Conservation (phyloP, 2,797 vertebrate genomes). For the Sylvilagus floridanus region DNA sequence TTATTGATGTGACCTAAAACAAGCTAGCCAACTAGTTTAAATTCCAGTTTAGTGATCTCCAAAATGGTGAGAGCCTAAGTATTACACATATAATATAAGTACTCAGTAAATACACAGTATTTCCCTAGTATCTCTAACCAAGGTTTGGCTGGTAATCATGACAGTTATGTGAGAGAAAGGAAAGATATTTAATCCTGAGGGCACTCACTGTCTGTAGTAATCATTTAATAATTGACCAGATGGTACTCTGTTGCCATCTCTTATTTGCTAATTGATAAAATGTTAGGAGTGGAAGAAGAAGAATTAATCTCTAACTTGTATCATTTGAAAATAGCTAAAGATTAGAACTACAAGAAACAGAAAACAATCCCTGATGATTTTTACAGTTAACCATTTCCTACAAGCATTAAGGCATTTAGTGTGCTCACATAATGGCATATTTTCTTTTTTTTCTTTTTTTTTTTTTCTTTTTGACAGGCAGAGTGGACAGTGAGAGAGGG, state of each 20-base stretch:
- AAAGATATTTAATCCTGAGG: conserved; percentile 14
- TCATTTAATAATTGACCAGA: conserved; percentile 34
- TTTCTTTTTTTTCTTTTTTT: neutral
- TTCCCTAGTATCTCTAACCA: neutral
- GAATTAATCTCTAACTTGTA: neutral
- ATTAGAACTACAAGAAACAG: conserved; percentile 42
- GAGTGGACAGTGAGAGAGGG: no score
- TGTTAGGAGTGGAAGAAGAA: conserved; percentile 55
- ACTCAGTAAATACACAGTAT: neutral
- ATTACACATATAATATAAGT: neutral
- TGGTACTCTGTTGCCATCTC: neutral
- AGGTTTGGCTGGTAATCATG: neutral
- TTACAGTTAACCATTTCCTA: conserved; percentile 56
- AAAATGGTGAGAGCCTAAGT: neutral
- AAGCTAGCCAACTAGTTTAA: neutral
- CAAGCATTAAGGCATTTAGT: neutral
- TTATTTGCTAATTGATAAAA: conserved; percentile 52
- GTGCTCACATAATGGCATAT: neutral
- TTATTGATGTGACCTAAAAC: neutral
- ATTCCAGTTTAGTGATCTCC: conserved; percentile 6
- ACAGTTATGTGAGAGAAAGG: conserved; percentile 29
- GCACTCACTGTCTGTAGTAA: neutral
- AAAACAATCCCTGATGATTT: conserved; percentile 21
- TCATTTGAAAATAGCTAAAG: conserved; percentile 26
- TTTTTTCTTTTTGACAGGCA: no score